Conservation (phyloP, 2,797 vertebrate species). For the Ptychobarbus kaznakovi region DNA sequence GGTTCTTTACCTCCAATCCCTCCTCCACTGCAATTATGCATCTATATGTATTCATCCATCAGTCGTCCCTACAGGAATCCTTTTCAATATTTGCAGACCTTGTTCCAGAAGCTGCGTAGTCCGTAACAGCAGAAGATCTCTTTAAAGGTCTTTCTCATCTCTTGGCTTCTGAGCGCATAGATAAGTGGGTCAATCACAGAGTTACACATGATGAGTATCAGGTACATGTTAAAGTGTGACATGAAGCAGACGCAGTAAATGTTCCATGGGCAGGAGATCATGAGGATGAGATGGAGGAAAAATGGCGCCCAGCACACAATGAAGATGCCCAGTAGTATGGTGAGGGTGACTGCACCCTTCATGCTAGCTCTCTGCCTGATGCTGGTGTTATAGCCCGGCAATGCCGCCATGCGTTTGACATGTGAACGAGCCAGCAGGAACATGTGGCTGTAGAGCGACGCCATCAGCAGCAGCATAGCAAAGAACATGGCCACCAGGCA, state of each 20-base stretch:
- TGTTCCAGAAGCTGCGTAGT: conserved; percentile 79
- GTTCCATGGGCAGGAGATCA: conserved; percentile 94
- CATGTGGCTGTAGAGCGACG: conserved; percentile 98
- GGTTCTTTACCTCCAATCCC: background rate
- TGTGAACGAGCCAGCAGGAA: conserved; percentile 94
- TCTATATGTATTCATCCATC: conserved; percentile 9
- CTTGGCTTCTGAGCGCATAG: conserved; percentile 96
- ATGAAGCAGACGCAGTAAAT: conserved; percentile 96
- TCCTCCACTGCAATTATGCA: background rate
- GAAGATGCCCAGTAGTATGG: conserved; percentile 94
- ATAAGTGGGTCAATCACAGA: conserved; percentile 95
- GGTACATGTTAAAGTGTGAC: conserved; percentile 97
- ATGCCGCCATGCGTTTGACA: conserved; percentile 90
- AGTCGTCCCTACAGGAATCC: background rate
- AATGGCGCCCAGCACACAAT: conserved; percentile 97
- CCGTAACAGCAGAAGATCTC: conserved; percentile 92
- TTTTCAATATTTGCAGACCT: conserved; percentile 82
- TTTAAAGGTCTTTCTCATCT: conserved; percentile 96
- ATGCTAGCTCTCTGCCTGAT: conserved; percentile 87
- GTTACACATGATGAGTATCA: conserved; percentile 97
- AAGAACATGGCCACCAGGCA: conserved; percentile 96
- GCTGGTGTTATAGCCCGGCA: conserved; percentile 82
- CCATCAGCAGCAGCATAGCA: conserved; percentile 95
- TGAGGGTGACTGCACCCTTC: conserved; percentile 95
- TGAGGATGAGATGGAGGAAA: conserved; percentile 94